Evolutionary conservation across 2,888 invertebrate species (phyloP).

Genomic region (Agrypnus murinus): DNA sequence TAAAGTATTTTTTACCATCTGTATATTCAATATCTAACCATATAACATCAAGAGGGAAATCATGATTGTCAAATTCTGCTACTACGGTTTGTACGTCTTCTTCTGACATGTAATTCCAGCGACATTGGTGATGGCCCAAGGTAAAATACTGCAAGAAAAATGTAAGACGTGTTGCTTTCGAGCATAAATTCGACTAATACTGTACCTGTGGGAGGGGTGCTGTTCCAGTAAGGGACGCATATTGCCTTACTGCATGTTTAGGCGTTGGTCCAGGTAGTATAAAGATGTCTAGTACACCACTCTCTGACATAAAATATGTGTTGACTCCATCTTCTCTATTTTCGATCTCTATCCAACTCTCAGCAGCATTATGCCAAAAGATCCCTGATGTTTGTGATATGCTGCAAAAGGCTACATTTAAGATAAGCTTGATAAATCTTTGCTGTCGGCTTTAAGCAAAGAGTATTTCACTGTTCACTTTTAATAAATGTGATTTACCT

Average conservation of each 20-base stretch:
- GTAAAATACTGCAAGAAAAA: constrained; percentile 78
- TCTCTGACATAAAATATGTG: constrained; percentile 93
- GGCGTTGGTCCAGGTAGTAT: constrained; percentile 90
- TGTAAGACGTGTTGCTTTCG: too few relatives aligned
- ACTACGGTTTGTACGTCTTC: constrained; percentile 88
- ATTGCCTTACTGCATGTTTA: constrained; percentile 87
- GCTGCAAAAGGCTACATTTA: too few relatives aligned
- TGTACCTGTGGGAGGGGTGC: constrained; percentile 83
- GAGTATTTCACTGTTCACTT: too few relatives aligned
- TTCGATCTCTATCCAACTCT: constrained; percentile 49
- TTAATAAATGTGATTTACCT: constrained; percentile 72
- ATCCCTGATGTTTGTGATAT: constrained; percentile 27
- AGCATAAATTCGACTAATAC: too few relatives aligned
- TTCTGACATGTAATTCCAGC: constrained; percentile 89
- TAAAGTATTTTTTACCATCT: constrained; percentile 95
- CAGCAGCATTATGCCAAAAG: constrained; percentile 49
- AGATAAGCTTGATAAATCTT: too few relatives aligned
- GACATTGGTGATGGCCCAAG: constrained; percentile 93
- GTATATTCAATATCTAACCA: constrained; percentile 99
- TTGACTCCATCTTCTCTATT: constrained; percentile 65
- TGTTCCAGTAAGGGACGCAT: constrained; percentile 87
- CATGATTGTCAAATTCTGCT: constrained; percentile 87
- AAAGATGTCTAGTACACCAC: constrained; percentile 93
- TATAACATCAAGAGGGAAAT: constrained; percentile 94
- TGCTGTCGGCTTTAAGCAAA: too few relatives aligned